Conservation (phyloP, 2,113 vertebrate species). For the Aviceda subcristata region DNA sequence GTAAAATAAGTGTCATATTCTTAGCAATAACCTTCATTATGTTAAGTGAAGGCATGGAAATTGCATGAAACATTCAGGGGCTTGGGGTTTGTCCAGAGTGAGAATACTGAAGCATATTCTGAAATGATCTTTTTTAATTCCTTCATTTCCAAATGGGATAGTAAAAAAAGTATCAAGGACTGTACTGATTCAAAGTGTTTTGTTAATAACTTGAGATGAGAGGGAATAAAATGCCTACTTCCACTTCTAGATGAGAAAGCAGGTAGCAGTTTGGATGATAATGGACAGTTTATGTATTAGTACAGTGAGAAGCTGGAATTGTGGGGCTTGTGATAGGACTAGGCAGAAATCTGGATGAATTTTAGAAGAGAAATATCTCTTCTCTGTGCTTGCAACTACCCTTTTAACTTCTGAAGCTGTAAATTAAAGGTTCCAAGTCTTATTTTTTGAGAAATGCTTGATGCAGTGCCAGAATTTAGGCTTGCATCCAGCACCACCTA, state of each 20-base stretch:
- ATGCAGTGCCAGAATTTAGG: background rate
- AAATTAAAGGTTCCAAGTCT: background rate
- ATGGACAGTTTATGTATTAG: background rate
- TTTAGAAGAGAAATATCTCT: background rate
- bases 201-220: background rate
- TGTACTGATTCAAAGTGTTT: background rate
- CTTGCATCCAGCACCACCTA: background rate
- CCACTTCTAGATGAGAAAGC: background rate
- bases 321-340: background rate
- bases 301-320: background rate
- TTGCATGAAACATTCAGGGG: background rate
- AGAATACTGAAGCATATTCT: background rate
- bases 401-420: background rate
- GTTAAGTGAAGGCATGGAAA: background rate
- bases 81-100: background rate
- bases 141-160: background rate
- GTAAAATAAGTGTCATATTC: background rate
- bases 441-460: background rate
- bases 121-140: background rate
- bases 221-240: rapidly evolving
- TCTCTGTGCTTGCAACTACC: background rate
- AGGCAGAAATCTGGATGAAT: background rate
- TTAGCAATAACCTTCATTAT: background rate
- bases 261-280: background rate
- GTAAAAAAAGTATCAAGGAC: background rate